Evolutionary conservation across 2,888 invertebrate species (phyloP), one percentile per base, ranked within the genome.

Genomic region (Dysmachus trigonus): DNA sequence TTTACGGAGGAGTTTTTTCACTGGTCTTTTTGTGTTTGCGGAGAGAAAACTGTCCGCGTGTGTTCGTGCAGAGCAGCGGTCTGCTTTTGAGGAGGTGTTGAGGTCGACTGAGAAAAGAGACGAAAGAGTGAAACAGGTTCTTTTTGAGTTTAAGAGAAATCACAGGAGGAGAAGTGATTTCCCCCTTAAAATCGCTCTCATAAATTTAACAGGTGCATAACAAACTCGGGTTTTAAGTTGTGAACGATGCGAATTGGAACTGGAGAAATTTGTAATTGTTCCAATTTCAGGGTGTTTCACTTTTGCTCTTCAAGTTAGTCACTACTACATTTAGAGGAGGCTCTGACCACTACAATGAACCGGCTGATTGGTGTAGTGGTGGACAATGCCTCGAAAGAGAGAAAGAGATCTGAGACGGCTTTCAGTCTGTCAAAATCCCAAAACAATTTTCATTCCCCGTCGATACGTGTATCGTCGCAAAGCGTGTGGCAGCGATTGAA

Each of bases 381-480:
- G 62, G 27, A 4, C 30, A 6, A 10, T 38, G 83, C 10, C 41
- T 27, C 33, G 27, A 15, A 83, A 47, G 72, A 83, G 72, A 71
- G 83, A 72, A 72, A 83, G 83, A 83, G 83, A 83, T 85, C 51
- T 22, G 38, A 86, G 73, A 81, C 81, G 51, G 86, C 86, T 86
- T 86, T 76, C 76, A 62, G 86, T 77, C 83, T 86, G 86, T 86
- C 86, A 86, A 86, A 86, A 84, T 86, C 84, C 73, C 72, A 86
- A 86, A 86, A 86, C 83, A 86, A 86, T 84, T 86, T 86, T 86
- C 86, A 86, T 86, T 86, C 84, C 84, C 86, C 84, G 86, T 86
- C 86, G 86, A 86, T 84, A 84, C 86, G 86, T 84, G 86, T 86
- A 86, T 84, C 86, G 86, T 86, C 83, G 86, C 83, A 84, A 76